Evolutionary conservation across 2,888 invertebrate species (phyloP).

Genomic region (Sphaeridia pumilis): DNA sequence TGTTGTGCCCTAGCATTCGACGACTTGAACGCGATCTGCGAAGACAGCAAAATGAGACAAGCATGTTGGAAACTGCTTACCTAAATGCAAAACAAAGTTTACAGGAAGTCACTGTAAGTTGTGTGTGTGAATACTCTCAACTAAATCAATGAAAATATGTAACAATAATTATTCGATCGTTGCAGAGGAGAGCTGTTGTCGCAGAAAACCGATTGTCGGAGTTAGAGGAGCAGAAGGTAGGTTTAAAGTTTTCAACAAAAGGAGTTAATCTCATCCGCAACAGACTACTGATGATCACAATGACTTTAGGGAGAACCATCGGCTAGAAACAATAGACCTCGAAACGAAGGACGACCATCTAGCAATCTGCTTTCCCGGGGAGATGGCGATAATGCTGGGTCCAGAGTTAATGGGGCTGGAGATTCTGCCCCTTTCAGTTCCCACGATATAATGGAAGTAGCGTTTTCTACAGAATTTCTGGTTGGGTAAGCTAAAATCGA

Average conservation of each 20-base stretch:
- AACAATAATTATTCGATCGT: slow-evolving; percentile 35
- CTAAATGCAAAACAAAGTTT: slow-evolving; percentile 21
- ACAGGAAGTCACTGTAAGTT: slow-evolving; percentile 19
- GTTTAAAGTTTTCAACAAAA: not conserved
- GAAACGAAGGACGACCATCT: not conserved
- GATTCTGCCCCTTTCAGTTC: slow-evolving; percentile 41
- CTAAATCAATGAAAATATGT: not conserved
- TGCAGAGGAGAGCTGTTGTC: slow-evolving; percentile 50
- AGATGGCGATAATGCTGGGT: not conserved
- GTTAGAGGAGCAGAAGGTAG: slow-evolving; percentile 38
- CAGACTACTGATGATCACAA: too few relatives aligned
- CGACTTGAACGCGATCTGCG: slow-evolving; percentile 25
- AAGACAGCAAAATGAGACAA: slow-evolving; percentile 20
- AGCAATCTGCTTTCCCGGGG: not conserved
- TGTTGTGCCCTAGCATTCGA: slow-evolving; percentile 18
- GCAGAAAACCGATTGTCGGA: slow-evolving; percentile 52
- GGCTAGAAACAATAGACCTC: too few relatives aligned
- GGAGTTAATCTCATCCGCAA: too few relatives aligned
- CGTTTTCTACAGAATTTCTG: slow-evolving; percentile 9
- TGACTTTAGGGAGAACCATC: too few relatives aligned
- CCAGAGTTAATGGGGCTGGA: not conserved
- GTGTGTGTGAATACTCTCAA: not conserved
- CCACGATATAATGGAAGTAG: slow-evolving; percentile 52
- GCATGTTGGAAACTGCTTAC: slow-evolving; percentile 17
- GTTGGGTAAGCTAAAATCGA: slow-evolving; percentile 2